Evolutionary conservation across 2,888 invertebrate species (phyloP).

Genomic region (Tetheella fluctuosa): DNA sequence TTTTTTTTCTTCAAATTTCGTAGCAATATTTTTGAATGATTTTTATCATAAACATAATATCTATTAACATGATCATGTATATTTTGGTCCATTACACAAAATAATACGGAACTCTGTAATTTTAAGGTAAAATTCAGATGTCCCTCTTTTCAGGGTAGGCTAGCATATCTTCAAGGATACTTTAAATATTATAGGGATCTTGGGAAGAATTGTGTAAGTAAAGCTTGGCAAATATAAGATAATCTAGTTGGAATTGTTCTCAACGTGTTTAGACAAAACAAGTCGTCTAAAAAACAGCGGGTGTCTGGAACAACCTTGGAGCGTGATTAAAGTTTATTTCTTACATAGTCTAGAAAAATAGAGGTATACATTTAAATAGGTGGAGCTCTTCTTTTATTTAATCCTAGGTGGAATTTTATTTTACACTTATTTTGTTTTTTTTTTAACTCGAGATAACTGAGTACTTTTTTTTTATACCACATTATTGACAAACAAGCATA

Average conservation of each 20-base stretch:
- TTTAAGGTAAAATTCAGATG: background rate
- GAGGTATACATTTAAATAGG: background rate
- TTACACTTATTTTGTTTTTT: background rate
- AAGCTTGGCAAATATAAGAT: background rate
- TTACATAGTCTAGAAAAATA: background rate
- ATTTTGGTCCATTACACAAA: background rate
- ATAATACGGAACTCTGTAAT: background rate
- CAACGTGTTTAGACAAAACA: conserved; percentile 1
- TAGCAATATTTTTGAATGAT: too few relatives aligned
- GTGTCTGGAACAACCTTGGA: conserved; percentile 2
- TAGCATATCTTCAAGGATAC: background rate
- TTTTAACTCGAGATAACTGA: too few relatives aligned
- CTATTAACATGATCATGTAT: too few relatives aligned
- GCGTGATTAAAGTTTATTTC: background rate
- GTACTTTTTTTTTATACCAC: too few relatives aligned
- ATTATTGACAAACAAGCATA: too few relatives aligned
- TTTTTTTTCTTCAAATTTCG: too few relatives aligned
- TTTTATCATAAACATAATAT: too few relatives aligned
- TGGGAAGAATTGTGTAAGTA: background rate
- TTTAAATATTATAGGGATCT: background rate
- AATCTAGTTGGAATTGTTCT: background rate
- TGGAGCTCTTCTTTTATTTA: background rate
- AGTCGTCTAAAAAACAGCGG: background rate
- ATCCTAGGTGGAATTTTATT: background rate
- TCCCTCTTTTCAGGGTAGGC: background rate